phyloP scores from a whole-genome alignment of 2,797 vertebrate genomes.

The Sebastes steindachneri region DNA sequence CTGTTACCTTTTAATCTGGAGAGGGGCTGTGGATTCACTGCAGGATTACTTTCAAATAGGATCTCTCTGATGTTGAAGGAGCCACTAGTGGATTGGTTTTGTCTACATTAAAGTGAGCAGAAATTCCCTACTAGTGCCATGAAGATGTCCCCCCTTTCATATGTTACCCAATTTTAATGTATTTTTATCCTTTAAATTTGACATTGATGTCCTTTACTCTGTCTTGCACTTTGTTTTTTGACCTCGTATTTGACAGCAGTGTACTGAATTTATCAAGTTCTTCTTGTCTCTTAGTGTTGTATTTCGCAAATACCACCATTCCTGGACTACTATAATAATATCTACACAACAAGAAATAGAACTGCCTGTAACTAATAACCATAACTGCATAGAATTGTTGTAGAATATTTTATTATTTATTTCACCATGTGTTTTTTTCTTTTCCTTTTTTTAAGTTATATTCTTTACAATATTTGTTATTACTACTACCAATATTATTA shows the following conservation, averaged over 20 bases:
- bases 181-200: neutral
- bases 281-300: rapidly evolving
- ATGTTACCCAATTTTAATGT: neutral
- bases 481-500: too few relatives aligned
- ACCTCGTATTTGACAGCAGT: neutral
- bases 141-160: neutral
- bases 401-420: too few relatives aligned
- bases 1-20: constrained; percentile 56
- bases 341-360: too few relatives aligned
- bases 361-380: too few relatives aligned
- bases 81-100: constrained; percentile 28
- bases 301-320: neutral
- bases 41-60: constrained; percentile 45
- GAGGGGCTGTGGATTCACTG: constrained; percentile 29
- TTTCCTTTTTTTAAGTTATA: too few relatives aligned
- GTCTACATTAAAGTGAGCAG: constrained; percentile 8
- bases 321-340: too few relatives aligned
- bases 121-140: neutral
- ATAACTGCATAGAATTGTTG: too few relatives aligned
- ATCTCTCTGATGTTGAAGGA: constrained; percentile 35
- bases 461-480: too few relatives aligned
- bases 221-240: neutral
- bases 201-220: neutral
- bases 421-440: too few relatives aligned
- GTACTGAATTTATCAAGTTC: neutral